Evolutionary conservation across 2,888 invertebrate species (phyloP).

Genomic region (Clunio marinus): DNA sequence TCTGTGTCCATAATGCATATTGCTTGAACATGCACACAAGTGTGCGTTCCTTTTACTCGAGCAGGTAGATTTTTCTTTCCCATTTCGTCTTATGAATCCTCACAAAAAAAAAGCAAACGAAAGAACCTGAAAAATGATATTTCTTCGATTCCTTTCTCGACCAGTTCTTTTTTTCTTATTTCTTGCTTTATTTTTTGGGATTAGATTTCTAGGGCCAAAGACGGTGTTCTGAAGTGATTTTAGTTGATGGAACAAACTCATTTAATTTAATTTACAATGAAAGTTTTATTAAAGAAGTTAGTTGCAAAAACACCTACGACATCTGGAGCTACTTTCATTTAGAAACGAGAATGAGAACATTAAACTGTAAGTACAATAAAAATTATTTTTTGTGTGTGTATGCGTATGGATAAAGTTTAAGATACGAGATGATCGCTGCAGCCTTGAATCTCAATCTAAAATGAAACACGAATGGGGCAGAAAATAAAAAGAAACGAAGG

Average conservation of each 20-base stretch:
- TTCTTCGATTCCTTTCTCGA: slow-evolving; percentile 20
- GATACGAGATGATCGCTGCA: slow-evolving; percentile 17
- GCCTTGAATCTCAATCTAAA: slow-evolving; percentile 33
- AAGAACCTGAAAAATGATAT: slow-evolving; percentile 34
- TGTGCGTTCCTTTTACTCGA: slow-evolving; percentile 10
- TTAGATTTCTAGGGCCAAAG: background rate
- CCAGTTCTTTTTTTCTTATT: slow-evolving; percentile 2
- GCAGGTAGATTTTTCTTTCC: slow-evolving; percentile 31
- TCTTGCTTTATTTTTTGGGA: background rate
- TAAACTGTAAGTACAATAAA: background rate
- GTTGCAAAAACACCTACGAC: background rate
- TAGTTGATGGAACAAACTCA: no score
- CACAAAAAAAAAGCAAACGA: slow-evolving; percentile 14
- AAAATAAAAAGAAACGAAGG: slow-evolving; percentile 8
- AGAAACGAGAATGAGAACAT: background rate
- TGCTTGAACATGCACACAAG: slow-evolving; percentile 12
- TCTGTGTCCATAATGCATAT: slow-evolving; percentile 35
- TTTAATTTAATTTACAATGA: no score
- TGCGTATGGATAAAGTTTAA: background rate
- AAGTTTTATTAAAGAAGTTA: no score
- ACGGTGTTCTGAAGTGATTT: background rate
- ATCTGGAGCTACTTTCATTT: background rate
- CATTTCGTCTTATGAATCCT: background rate
- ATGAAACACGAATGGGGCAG: background rate
- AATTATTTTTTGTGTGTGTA: background rate